phyloP scores from a whole-genome alignment of 1,140 invertebrate genomes.

The Aplysia californica region DNA sequence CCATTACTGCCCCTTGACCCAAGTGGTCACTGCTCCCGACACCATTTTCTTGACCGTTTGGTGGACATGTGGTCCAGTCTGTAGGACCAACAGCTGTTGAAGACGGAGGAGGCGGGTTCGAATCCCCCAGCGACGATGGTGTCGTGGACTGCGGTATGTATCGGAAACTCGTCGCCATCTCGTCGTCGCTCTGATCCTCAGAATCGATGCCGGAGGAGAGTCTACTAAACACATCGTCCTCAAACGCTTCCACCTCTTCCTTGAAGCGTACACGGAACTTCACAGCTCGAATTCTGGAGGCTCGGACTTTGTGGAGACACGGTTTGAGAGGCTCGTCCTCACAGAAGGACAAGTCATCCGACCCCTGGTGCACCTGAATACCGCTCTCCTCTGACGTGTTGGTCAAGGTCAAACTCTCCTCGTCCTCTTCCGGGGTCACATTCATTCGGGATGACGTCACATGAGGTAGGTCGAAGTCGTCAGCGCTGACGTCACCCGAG shows the following conservation, averaged over 20 bases:
- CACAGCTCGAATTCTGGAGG: neutral
- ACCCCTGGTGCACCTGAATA: constrained; percentile 8
- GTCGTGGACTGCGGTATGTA: no score
- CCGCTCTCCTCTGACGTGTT: constrained; percentile 21
- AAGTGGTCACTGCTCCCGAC: neutral
- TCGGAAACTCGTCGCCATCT: constrained; percentile 10
- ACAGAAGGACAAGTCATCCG: constrained; percentile 2
- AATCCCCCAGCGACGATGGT: neutral
- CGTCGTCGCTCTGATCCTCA: constrained; percentile 1
- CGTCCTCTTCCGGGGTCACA: neutral
- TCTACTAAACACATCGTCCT: neutral
- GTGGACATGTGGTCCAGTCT: no score
- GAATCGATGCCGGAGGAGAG: constrained; percentile 5
- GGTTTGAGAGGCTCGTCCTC: neutral
- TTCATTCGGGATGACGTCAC: neutral
- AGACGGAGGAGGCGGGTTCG: no score
- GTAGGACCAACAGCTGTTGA: neutral
- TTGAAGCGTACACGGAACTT: constrained; percentile 10
- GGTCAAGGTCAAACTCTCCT: constrained; percentile 3
- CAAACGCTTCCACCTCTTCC: constrained; percentile 1
- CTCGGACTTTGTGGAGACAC: neutral
- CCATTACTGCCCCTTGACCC: no score
- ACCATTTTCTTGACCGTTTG: neutral
- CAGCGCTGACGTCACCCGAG: no score
- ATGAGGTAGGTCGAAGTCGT: constrained; percentile 7